Evolutionary conservation across 2,888 invertebrate species (phyloP), one percentile per base, ranked within the genome.

Genomic region (Zygaena filipendulae): DNA sequence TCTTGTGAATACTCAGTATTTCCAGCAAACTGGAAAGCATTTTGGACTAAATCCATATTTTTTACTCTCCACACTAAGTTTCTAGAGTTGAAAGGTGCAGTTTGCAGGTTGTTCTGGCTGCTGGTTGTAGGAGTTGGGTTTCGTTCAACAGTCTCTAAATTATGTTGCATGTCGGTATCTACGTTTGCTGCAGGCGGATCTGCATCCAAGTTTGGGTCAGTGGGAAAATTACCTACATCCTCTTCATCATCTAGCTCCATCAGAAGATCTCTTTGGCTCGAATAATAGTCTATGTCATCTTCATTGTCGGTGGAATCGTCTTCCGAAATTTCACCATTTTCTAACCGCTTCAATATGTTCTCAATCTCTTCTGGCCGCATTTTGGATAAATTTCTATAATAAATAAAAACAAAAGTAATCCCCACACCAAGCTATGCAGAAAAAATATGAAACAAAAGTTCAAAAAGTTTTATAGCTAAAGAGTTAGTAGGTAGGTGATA

Each of bases 31-130:
- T 43, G 35, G 39, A 45, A 36, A 45, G 40, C 42, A 16, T 44
- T 44, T 45, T 46, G 41, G 41, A 48, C 43, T 35, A 45, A 29
- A 33, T 49, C 45, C 43, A 52, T 49, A 47, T 50, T 49, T 28
- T 45, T 49, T 45, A 46, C 44, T 47, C 43, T 49, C 49, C 47
- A 49, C 35, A 45, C 41, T 42, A 43, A 36, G 36, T 47, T 46
- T 45, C 45, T 36, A 42, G 41, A 40, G 41, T 46, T 46, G 45
- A 39, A 45, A 31, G 44, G 43, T 43, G 43, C 46, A 44, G 43
- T 47, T 45, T 46, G 40, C 45, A 47, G 42, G 40, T 45, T 47
- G 38, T 49, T 44, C 47, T 40, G 39, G 45, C 37, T 43, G 41
- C 40, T 41, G 35, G 36, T 40, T 39, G 35, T 39, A 35, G 38